Evolutionary conservation across 2,797 vertebrate genomes (phyloP).

Genomic region (Sebastes variabilis): DNA sequence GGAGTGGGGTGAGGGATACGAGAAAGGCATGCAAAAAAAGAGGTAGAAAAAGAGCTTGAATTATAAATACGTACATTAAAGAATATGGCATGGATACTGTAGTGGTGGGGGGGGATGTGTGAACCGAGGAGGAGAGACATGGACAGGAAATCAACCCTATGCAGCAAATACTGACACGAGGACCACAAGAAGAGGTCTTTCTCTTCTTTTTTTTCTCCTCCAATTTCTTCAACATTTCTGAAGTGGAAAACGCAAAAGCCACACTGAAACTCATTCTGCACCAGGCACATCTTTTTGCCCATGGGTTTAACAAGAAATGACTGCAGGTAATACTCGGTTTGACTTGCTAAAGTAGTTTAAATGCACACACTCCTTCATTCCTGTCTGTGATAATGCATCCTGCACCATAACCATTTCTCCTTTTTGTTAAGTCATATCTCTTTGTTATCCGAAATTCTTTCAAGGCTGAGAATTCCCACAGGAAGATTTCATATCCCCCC

Average conservation of each 20-base stretch:
- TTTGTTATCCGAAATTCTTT: constrained; percentile 20
- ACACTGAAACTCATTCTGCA: background rate
- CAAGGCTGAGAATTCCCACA: constrained; percentile 30
- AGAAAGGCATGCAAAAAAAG: background rate
- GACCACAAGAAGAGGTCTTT: constrained; percentile 11
- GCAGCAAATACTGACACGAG: constrained; percentile 29
- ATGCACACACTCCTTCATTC: constrained; percentile 6
- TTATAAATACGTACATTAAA: constrained; percentile 32
- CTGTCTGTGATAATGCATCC: background rate
- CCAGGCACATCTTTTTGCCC: background rate
- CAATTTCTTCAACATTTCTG: background rate
- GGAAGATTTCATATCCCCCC: constrained; percentile 8
- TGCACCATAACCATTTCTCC: constrained; percentile 7
- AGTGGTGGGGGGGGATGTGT: background rate
- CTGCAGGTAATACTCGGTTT: constrained; percentile 11
- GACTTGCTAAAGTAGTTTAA: constrained; percentile 13
- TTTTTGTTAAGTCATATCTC: constrained; percentile 31
- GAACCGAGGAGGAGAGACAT: background rate
- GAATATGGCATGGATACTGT: constrained; percentile 4
- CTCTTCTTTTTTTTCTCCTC: background rate
- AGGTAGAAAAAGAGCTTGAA: background rate
- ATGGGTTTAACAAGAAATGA: background rate
- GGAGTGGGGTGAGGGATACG: background rate
- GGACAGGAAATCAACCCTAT: constrained; percentile 18
- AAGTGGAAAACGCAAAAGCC: background rate